These are phyloP conservation scores for Tetramorium alpestre DNA, from an alignment of 1,140 invertebrate species.

Conservation along the genomic window DNA sequence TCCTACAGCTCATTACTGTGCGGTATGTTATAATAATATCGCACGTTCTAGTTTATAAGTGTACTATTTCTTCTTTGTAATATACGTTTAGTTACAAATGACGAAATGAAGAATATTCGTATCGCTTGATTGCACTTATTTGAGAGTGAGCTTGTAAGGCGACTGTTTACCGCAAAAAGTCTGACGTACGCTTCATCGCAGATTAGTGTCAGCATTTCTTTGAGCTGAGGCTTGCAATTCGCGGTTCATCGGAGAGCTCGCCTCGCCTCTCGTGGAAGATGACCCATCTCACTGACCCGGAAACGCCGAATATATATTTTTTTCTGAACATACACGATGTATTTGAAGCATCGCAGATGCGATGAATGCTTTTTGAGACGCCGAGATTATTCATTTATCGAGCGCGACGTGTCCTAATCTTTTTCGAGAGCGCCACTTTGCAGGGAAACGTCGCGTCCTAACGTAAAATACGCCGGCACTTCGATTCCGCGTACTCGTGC, in stretches of 20 bases:
- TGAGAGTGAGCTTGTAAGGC: constrained; percentile 9
- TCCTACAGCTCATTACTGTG: background rate
- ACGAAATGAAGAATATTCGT: constrained; percentile 1
- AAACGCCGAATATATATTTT: constrained; percentile 7
- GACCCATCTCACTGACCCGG: constrained; percentile 34
- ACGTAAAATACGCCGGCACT: constrained; percentile 1
- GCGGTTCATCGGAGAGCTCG: constrained; percentile 20
- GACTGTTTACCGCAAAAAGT: constrained; percentile 38
- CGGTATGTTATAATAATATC: background rate
- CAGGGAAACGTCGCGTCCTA: background rate
- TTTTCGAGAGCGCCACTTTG: constrained; percentile 1
- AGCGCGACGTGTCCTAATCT: background rate
- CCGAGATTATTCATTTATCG: constrained; percentile 34
- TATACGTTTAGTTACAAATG: background rate
- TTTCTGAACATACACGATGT: background rate
- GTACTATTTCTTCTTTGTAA: background rate
- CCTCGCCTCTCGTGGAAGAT: constrained; percentile 9
- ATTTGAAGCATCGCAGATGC: background rate
- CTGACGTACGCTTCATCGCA: background rate
- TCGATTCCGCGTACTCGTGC: background rate
- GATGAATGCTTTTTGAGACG: background rate
- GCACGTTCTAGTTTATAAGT: background rate
- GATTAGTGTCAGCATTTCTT: constrained; percentile 47
- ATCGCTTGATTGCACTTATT: constrained; percentile 6
- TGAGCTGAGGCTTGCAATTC: constrained; percentile 5